These are phyloP conservation scores for Diploptera punctata DNA, from an alignment of 2,888 invertebrate genomes.

Conservation along the genomic window DNA sequence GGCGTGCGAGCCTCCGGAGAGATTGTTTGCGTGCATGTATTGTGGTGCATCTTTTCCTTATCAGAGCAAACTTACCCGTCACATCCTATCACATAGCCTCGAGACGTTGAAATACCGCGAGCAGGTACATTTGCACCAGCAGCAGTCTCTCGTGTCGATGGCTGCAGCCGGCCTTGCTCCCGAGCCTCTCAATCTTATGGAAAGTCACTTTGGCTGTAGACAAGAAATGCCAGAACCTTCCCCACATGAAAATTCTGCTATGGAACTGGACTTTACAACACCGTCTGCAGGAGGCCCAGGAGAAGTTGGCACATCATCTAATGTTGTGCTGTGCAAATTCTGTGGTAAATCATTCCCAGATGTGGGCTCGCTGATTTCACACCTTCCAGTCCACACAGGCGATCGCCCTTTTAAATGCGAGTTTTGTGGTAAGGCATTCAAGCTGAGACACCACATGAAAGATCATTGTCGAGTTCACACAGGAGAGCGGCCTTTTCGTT, in stretches of 20 bases:
- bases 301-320: conserved; percentile 36
- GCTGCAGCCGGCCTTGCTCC: conserved; percentile 45
- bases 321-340: conserved; percentile 88
- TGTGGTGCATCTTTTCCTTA: conserved; percentile 89
- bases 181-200: conserved; percentile 52
- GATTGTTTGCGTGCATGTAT: conserved; percentile 84
- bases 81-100: conserved; percentile 87
- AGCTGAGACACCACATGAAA: conserved; percentile 92
- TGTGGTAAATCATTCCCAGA: conserved; percentile 93
- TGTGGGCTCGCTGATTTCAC: conserved; percentile 85
- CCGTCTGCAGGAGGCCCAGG: conserved; percentile 57
- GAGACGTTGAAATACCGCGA: conserved; percentile 88
- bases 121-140: conserved; percentile 64
- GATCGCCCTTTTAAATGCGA: conserved; percentile 93
- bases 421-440: conserved; percentile 93
- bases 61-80: conserved; percentile 89
- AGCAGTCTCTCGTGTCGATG: conserved; percentile 54
- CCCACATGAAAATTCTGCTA: conserved; percentile 38
- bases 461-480: conserved; percentile 94
- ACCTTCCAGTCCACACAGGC: conserved; percentile 88
- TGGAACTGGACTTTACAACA: conserved; percentile 43
- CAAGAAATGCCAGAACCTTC: conserved; percentile 45
- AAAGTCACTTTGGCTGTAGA: conserved; percentile 46
- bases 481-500: conserved; percentile 89
- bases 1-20: conserved; percentile 65